A percentile compares a stretch with the other conserved stretches of the same genome.
Conservation (phyloP, 2,888 invertebrate species). For the Eretmocerus hayati region DNA sequence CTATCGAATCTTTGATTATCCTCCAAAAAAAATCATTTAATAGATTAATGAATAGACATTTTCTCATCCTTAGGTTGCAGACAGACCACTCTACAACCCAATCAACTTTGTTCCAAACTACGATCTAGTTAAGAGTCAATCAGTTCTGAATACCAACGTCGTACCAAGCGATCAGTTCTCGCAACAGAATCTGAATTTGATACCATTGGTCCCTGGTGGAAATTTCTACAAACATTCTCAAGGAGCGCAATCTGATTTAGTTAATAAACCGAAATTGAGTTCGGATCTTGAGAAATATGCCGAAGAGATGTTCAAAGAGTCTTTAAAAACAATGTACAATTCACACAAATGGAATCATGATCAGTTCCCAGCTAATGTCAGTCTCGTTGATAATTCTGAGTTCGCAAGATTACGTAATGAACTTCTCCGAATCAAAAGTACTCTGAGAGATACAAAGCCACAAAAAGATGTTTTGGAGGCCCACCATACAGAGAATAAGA, state of each 20-base stretch:
- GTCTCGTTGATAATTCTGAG: constrained; percentile 31
- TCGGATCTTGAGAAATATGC: constrained; percentile 41
- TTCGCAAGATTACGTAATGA: constrained; percentile 34
- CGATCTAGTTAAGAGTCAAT: constrained; percentile 39
- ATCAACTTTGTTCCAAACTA: constrained; percentile 41
- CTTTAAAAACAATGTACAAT: constrained; percentile 42
- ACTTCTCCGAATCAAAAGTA: constrained; percentile 32
- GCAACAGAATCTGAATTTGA: constrained; percentile 37
- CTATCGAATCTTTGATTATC: constrained; percentile 32
- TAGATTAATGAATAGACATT: constrained; percentile 21
- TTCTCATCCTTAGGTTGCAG: constrained; percentile 22
- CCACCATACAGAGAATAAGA: constrained; percentile 37
- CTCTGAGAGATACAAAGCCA: constrained; percentile 25
- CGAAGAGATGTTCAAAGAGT: constrained; percentile 44
- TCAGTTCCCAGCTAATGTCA: constrained; percentile 27
- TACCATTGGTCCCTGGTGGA: constrained; percentile 39
- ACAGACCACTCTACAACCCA: constrained; percentile 37
- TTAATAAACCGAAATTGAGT: constrained; percentile 35
- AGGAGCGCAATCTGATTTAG: constrained; percentile 30
- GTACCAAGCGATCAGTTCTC: constrained; percentile 27
- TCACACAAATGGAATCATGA: constrained; percentile 45
- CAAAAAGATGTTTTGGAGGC: constrained; percentile 34
- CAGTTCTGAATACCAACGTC: constrained; percentile 34
- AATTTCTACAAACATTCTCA: constrained; percentile 38
- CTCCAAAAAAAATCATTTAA: constrained; percentile 34